Base-by-base conservation (phyloP, 2,113 vertebrate species). In the Amphiprion percula region DNA sequence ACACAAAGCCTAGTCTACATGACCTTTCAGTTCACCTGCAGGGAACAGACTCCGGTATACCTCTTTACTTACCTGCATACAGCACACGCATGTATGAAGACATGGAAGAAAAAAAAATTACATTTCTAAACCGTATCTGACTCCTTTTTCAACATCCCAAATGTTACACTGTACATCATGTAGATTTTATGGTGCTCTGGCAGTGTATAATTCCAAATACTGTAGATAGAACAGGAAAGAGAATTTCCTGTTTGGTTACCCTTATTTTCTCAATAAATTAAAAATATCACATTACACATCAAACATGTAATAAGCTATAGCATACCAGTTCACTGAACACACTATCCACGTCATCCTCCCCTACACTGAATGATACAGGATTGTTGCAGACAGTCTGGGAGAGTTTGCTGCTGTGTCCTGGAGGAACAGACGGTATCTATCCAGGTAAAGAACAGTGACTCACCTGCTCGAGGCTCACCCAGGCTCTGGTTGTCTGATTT, bases 381-480 rank as follows among this genome's bases (percentile, higher is more conserved):
- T 39, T 55, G 55, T 6, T 60, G 24, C 23, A 60, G 59, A 70
- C 58, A 68, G 77, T 41, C 30, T 41, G 8, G 21, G 68, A 24
- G 49, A 17, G 28, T 23, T 11, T 60, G 37, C 21, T 26, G 47
- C 23, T 79, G 52, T 39, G 41, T 67, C 44, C 64, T 44, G 41
- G 39, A 54, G 61, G 54, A 68, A 50, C 77, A 69, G 33, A 44
- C 4, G 1, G 15, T 56, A 61, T 81, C 41, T 19, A 54, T 46
- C 58, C 37, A 68, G 68, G 46, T 44, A 44, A 28, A 47, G 41
- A 7, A 7, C 21, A n/a, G 62, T 60, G 88, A 81, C 91, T 91
- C 84, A 95, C 95, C 95, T 90, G 93, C 93, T 86, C 92, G 81
- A 4, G 91, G 93, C 75, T 90, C 82, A 65, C 90, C 89, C 75